phyloP scores from a whole-genome alignment of 2,888 invertebrate species.

The Morpho deidamia region DNA sequence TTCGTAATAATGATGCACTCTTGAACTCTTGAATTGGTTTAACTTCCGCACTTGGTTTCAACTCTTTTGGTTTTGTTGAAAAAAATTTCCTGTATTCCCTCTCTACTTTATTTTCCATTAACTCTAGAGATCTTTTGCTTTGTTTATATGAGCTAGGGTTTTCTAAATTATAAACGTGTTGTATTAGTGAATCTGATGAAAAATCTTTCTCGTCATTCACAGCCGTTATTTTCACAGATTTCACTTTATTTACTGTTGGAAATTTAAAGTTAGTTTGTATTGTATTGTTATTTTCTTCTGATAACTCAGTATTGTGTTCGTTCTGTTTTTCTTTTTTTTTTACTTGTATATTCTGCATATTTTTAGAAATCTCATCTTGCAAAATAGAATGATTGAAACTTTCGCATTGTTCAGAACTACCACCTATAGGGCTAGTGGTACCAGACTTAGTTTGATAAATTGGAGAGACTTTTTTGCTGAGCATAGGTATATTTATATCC shows the following conservation, averaged over 20 bases:
- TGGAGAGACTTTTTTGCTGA: constrained; percentile 51
- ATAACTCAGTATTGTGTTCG: neutral
- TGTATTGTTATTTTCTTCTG: neutral
- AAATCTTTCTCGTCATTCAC: constrained; percentile 31
- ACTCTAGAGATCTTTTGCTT: constrained; percentile 36
- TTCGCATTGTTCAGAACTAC: constrained; percentile 31
- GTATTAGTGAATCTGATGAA: constrained; percentile 56
- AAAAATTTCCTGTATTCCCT: constrained; percentile 55
- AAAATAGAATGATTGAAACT: neutral
- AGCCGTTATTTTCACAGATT: constrained; percentile 17
- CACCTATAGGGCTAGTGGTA: constrained; percentile 38
- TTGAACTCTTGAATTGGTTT: constrained; percentile 37
- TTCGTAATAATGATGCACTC: constrained; percentile 45
- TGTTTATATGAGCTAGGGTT: constrained; percentile 40
- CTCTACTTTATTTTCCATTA: constrained; percentile 58
- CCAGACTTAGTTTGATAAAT: constrained; percentile 43
- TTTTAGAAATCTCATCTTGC: neutral
- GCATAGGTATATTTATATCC: constrained; percentile 32
- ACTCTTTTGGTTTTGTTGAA: constrained; percentile 35
- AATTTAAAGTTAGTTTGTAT: constrained; percentile 4
- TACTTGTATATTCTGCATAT: neutral
- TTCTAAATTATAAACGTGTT: constrained; percentile 58
- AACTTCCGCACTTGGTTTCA: constrained; percentile 29
- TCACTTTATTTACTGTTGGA: constrained; percentile 11
- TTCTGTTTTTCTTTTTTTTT: neutral